Evolutionary conservation across 2,113 vertebrate species (phyloP), one percentile per base, ranked within the genome.

Genomic region (Hemicordylus capensis): DNA sequence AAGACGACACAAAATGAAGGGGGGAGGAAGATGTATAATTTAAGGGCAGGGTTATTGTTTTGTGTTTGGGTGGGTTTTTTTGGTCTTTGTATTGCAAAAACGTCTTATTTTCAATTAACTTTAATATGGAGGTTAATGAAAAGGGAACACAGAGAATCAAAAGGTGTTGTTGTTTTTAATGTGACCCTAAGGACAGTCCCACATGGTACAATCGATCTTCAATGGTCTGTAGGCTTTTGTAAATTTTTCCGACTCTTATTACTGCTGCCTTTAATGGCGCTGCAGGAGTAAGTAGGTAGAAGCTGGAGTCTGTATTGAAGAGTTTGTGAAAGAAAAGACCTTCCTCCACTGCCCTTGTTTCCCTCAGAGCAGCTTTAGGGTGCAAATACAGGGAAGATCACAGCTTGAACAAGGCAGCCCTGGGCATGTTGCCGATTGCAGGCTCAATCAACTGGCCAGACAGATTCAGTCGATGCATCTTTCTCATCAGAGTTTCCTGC

Each of bases 401-500:
- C 26, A 73, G 28, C 20, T 64, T 58, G 31, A 54, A 12, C 12
- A 2, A 72, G 2, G 28, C 51, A 39, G 64, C 54, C 56, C 34
- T 72, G 56, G n/a, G 42, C 42, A n/a, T 70, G 80, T 26, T 80
- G 34, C 28, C 58, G 22, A 59, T 24, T 10, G 72, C 59, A 15
- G 24, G 61, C 73, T 82, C 28, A 59, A 59, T 76, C 51, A 59
- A 76, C 48, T 28, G 44, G 54, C 19, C 26, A 76, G 26, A 61
- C 12, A 34, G 81, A 46, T 69, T 44, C 66, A 73, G 24, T 87
- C 69, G 6, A 83, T 74, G 64, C 3, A 6, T 72, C 58, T 34
- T 73, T 87, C 48, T 74, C 75, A 37, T 83, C 59, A 42, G n/a
- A n/a, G 34, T 87, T 46, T 78, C 56, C 75, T 56, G 8, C 19